Evolutionary conservation across 1,140 invertebrate species (phyloP), one percentile per base, ranked within the genome.

Genomic region (Aphelinus atriplicis): DNA sequence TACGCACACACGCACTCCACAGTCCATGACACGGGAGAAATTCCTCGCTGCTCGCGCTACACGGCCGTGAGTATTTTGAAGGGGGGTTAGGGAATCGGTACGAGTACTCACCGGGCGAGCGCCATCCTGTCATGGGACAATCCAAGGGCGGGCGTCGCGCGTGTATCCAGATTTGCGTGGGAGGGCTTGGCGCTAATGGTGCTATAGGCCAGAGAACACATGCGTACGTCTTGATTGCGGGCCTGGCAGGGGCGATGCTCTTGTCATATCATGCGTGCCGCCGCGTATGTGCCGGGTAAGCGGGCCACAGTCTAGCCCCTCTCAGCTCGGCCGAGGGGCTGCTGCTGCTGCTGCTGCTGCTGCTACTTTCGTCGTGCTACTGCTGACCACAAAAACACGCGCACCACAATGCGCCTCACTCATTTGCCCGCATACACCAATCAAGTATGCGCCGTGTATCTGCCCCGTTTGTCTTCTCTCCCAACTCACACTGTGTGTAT

Each of bases 91-190:
- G 26, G 26, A 26, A 26, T 26, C 4, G 7, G 56, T 3, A 48
- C 7, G 43, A 61, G 65, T 84, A 87, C 89, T 88, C 87, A 90
- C 90, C 90, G 89, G 81, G 90, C 90, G 85, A 90, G 87, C 86
- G 90, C 89, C 89, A 90, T 90, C 87, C 90, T 90, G 87, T 88
- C 90, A 90, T 90, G 89, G 86, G 89, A 89, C 81, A 90, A 88
- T 88, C 86, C 89, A 83, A 89, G 87, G 80, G 88, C 86, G 84
- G 90, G 86, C 83, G 88, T 82, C 83, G 89, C 85, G 84, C 89
- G 86, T 81, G 88, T 90, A 90, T 90, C 89, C 89, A 90, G 89
- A 89, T 89, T 89, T 87, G 86, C 83, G 82, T 77, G 79, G 82
- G 69, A 71, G 78, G 83, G 76, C 82, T 86, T 85, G 65, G 84